Evolutionary conservation across 2,113 vertebrate species (phyloP), one percentile per base, ranked within the genome.

Genomic region (Kobus ellipsiprymnus): DNA sequence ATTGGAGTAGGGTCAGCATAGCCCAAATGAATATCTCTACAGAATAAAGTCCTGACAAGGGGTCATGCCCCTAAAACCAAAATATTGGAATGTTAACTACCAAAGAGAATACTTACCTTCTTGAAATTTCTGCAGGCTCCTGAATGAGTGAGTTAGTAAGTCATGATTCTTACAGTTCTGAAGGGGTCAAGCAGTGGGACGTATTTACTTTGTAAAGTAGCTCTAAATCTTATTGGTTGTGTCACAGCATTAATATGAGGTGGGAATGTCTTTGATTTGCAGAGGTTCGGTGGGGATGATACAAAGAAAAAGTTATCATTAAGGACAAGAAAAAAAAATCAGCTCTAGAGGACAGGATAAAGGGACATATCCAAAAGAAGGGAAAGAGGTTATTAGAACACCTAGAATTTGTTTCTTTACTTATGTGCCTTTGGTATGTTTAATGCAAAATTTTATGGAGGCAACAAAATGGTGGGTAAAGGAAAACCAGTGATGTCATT

Each of bases 401-500:
- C 91, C 96, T 94, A 80, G 50, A 96, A 96, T 83, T 91, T 94
- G 86, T 57, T 91, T 77, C 95, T 97, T 95, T 86, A 62, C 74
- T 93, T 96, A 95, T 59, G 29, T 94, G 57, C 19, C 50, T 81
- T 93, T 50, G 7, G 77, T 80, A 88, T 96, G 91, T 98, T 97
- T 94, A 89, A 88, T 88, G 71, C 85, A 95, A 91, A 95, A 96
- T 98, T 97, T 98, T 92, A 92, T 95, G 36, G 86, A 10, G 1
- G 13, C 13, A 88, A 90, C 71, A 95, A 98, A 98, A 97, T 30
- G 29, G 54, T 46, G 33, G 54, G 59, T 98, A 97, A 97, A 88
- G 59, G 91, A 96, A 92, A 98, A 97, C 48, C 40, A 96, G 50
- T 71, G 44, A 97, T 92, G 46, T 82, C 84, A 98, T 97, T 95